A percentile compares a stretch with the other conserved stretches of the same genome.
These are phyloP conservation scores for Barbus barbus DNA, from an alignment of 2,113 vertebrate genomes.

Conservation along the genomic window DNA sequence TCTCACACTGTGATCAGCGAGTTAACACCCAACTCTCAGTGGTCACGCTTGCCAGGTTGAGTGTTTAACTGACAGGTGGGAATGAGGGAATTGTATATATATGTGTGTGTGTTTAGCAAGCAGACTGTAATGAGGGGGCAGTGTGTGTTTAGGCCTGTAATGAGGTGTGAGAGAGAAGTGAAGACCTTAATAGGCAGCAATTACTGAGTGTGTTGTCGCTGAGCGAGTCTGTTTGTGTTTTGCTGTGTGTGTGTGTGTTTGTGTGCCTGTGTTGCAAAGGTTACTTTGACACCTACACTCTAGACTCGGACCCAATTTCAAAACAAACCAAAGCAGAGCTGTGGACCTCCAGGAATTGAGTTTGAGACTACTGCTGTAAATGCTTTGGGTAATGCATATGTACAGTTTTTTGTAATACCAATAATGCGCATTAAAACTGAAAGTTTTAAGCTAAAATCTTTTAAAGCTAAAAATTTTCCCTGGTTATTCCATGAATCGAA, in stretches of 20 bases:
- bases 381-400: too few relatives aligned
- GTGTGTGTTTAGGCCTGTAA: slow-evolving; percentile 56
- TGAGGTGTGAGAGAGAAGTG: slow-evolving; percentile 68
- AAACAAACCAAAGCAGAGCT: too few relatives aligned
- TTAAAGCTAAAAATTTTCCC: too few relatives aligned
- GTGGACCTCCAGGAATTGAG: too few relatives aligned
- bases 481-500: too few relatives aligned
- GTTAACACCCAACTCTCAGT: slow-evolving; percentile 65
- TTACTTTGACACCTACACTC: slow-evolving; percentile 66
- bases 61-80: slow-evolving; percentile 76
- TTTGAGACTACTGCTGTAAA: too few relatives aligned
- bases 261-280: slow-evolving; percentile 66
- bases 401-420: too few relatives aligned
- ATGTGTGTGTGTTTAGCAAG: slow-evolving; percentile 56
- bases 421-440: too few relatives aligned
- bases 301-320: slow-evolving; percentile 5
- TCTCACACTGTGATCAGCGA: slow-evolving; percentile 51
- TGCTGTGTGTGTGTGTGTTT: slow-evolving; percentile 44
- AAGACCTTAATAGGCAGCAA: slow-evolving; percentile 76
- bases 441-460: too few relatives aligned
- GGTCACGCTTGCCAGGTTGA: slow-evolving; percentile 63
- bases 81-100: slow-evolving; percentile 69
- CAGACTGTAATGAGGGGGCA: slow-evolving; percentile 73
- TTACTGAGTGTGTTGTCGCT: slow-evolving; percentile 73
- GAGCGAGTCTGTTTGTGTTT: slow-evolving; percentile 35